Percentiles rank a stretch among this genome's conserved stretches.
These are phyloP conservation scores for Sitophilus oryzae DNA, from an alignment of 1,140 invertebrate genomes.

Conservation along the genomic window DNA sequence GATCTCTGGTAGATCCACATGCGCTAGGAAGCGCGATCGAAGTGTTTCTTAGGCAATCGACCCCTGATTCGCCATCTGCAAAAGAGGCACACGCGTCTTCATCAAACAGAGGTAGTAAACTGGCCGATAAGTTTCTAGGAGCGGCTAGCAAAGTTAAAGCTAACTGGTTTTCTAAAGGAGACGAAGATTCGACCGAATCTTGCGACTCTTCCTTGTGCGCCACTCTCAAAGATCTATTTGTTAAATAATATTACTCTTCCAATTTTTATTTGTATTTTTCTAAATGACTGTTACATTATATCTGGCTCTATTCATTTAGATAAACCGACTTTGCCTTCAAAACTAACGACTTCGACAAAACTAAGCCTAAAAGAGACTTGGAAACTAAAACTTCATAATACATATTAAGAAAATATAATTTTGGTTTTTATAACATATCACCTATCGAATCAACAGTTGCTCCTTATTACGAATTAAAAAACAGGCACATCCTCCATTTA, in stretches of 20 bases:
- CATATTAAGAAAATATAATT: background rate
- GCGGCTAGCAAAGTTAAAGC: constrained; percentile 32
- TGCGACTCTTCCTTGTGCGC: constrained; percentile 72
- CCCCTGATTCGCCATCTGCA: constrained; percentile 38
- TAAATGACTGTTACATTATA: constrained; percentile 1
- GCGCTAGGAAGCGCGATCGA: constrained; percentile 74
- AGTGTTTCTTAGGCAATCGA: constrained; percentile 60
- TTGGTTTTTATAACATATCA: background rate
- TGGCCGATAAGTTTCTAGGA: constrained; percentile 29
- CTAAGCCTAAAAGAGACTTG: no score
- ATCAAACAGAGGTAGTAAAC: constrained; percentile 41
- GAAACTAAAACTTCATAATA: no score
- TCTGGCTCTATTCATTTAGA: no score
- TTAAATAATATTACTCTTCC: constrained; percentile 55
- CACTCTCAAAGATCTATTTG: constrained; percentile 76
- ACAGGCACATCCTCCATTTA: no score
- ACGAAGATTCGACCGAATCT: constrained; percentile 58
- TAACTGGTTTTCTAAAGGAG: constrained; percentile 52
- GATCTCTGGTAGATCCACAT: constrained; percentile 69
- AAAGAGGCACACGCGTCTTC: constrained; percentile 23
- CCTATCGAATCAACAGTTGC: no score
- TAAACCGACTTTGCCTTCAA: no score
- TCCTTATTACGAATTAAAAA: no score
- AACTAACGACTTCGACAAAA: no score
- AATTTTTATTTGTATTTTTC: no score